Conservation (phyloP, 2,113 vertebrate genomes). For the Pteropus alecto region DNA sequence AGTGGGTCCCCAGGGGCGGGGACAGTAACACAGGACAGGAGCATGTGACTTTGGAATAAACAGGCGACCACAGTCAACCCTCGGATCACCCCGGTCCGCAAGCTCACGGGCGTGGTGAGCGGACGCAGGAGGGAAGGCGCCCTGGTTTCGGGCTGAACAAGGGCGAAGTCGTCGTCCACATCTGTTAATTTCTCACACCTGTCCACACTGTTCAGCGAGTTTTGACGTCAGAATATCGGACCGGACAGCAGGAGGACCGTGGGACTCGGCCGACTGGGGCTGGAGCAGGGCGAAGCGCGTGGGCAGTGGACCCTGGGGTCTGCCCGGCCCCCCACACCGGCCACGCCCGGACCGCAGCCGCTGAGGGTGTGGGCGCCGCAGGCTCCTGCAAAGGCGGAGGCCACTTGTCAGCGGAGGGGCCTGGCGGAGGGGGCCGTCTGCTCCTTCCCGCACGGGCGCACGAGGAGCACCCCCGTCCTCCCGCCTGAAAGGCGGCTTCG, state of each 20-base stretch:
- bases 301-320: background rate
- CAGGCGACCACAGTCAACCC: no score
- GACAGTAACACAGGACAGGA: no score
- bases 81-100: no score
- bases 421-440: background rate
- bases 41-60: no score
- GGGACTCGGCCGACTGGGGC: constrained; percentile 56
- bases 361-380: no score
- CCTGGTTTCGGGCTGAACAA: background rate
- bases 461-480: background rate
- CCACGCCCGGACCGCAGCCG: no score
- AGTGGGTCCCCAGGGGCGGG: no score
- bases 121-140: no score
- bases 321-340: no score
- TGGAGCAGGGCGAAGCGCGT: constrained; percentile 25
- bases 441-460: background rate
- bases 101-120: no score
- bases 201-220: constrained; percentile 65
- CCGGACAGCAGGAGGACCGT: constrained; percentile 3
- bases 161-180: constrained; percentile 42
- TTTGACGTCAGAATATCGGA: constrained; percentile 37
- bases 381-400: no score
- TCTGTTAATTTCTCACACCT: constrained; percentile 57
- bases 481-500: background rate
- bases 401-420: no score